Evolutionary conservation across 2,113 vertebrate species (phyloP), one percentile per base, ranked within the genome.

Genomic region (Xenus cinereus): DNA sequence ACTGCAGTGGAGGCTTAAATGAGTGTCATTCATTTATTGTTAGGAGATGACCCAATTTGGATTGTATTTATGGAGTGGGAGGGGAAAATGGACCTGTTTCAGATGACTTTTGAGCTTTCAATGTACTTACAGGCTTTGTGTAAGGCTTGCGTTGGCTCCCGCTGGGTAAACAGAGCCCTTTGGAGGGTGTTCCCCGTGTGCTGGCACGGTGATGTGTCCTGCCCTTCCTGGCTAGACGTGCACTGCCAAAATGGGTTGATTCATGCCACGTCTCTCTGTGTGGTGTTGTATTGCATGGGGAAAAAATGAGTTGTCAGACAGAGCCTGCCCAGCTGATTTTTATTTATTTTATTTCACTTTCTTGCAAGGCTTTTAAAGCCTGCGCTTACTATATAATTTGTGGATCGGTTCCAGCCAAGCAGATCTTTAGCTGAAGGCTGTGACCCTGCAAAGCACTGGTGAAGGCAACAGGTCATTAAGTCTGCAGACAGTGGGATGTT

Each of bases 1-100:
- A 15, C 39, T 71, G 68, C 59, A 69, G 39, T 0, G 0, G 64
- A 64, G 79, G 32, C 82, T 95, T 93, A 63, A 95, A 60, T 89
- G 86, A 64, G 43, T 50, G 63, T 94, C 79, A 51, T 91, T 87
- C 75, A 62, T 67, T 72, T 82, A 81, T 85, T 91, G 87, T 83
- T 75, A 57, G 60, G 74, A 81, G 50, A 48, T 80, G 86, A 94
- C 95, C 94, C 83, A 53, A 27, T 96, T 89, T 92, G 62, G 69
- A 54, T 67, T 68, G 66, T 82, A 50, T 96, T 91, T 87, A 56
- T 75, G 66, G 77, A 84, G 74, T 37, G 48, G 74, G 81, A 94
- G 51, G 87, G 62, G 69, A 92, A 69, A 84, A 32, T 23, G 81
- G 86, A 89, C 77, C 60, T 77, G 37, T 81, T 95, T 89, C 57